phyloP scores from a whole-genome alignment of 2,888 invertebrate species.

The Atrina japonica region DNA sequence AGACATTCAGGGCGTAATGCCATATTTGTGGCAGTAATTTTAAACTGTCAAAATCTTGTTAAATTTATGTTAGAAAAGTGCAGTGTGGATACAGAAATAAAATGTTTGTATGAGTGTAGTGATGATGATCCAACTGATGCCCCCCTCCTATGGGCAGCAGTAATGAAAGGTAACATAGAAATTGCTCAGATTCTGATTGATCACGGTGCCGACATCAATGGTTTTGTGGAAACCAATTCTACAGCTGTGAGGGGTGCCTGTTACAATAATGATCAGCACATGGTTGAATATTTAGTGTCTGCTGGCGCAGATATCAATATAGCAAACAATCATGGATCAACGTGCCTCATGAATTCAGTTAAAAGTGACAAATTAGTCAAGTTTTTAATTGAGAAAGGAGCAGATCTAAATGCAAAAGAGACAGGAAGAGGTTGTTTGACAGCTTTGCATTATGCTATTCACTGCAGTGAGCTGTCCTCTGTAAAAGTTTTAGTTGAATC shows the following conservation, averaged over 20 bases:
- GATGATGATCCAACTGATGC: slow-evolving; percentile 13
- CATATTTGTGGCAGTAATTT: too few species aligned
- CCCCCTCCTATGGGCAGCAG: slow-evolving; percentile 35
- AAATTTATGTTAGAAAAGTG: slow-evolving; percentile 30
- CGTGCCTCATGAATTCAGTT: slow-evolving; percentile 38
- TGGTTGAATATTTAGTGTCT: slow-evolving; percentile 27
- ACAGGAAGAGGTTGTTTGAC: slow-evolving; percentile 15
- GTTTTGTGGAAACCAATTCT: slow-evolving; percentile 21
- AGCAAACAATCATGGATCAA: slow-evolving; percentile 26
- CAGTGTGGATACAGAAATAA: slow-evolving; percentile 26
- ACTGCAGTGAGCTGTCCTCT: slow-evolving; percentile 18
- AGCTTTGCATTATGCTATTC: slow-evolving; percentile 35
- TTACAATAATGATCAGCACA: slow-evolving; percentile 16
- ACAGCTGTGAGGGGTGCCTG: slow-evolving; percentile 31
- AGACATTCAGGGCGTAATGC: too few species aligned
- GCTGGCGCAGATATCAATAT: slow-evolving; percentile 33
- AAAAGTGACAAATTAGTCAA: slow-evolving; percentile 12
- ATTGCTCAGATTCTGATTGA: slow-evolving; percentile 18
- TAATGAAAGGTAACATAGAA: slow-evolving; percentile 10
- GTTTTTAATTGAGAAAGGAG: slow-evolving; percentile 30
- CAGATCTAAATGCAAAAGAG: slow-evolving; percentile 28
- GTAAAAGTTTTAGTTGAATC: slow-evolving; percentile 14
- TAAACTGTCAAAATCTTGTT: slow-evolving; percentile 1
- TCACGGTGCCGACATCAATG: slow-evolving; percentile 30
- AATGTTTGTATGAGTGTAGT: background rate